A percentile compares a stretch with the other conserved stretches of the same genome.
These are phyloP conservation scores for Gymnosoma rotundatum DNA, from an alignment of 2,888 invertebrate genomes.

Conservation along the genomic window DNA sequence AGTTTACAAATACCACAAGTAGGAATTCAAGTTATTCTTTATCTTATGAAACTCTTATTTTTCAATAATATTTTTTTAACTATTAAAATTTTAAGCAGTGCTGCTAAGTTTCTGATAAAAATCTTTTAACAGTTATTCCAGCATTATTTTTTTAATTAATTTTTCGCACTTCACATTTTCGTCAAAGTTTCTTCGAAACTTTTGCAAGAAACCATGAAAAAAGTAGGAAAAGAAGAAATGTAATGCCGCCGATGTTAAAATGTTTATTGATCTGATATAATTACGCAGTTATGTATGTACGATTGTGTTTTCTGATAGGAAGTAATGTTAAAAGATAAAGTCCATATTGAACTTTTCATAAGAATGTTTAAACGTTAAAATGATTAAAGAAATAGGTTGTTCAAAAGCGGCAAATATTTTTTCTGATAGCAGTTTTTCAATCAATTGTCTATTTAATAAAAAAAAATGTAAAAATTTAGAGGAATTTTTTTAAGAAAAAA, in stretches of 20 bases:
- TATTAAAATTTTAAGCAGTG: neutral
- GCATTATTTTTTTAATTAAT: slow-evolving; percentile 6
- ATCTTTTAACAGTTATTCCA: slow-evolving; percentile 4
- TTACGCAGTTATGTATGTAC: neutral
- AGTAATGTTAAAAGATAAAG: no score
- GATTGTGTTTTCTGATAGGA: no score
- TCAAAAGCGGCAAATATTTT: no score
- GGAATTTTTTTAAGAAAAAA: no score
- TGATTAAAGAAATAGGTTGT: no score
- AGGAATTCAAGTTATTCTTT: neutral
- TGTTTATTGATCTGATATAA: slow-evolving; percentile 27
- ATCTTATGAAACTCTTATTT: slow-evolving; percentile 3
- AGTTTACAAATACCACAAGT: neutral
- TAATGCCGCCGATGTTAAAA: neutral
- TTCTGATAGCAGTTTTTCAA: no score
- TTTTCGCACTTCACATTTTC: slow-evolving; percentile 14
- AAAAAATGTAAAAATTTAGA: no score
- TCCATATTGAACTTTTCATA: no score
- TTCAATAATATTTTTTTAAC: slow-evolving; percentile 1
- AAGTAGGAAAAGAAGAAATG: neutral
- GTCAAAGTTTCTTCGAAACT: slow-evolving; percentile 19
- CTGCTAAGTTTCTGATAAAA: neutral
- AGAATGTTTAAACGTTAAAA: no score
- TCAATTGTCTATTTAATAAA: no score
- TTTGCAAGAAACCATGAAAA: neutral